phyloP scores from a whole-genome alignment of 2,797 vertebrate species.

The Macropus fuliginosus region DNA sequence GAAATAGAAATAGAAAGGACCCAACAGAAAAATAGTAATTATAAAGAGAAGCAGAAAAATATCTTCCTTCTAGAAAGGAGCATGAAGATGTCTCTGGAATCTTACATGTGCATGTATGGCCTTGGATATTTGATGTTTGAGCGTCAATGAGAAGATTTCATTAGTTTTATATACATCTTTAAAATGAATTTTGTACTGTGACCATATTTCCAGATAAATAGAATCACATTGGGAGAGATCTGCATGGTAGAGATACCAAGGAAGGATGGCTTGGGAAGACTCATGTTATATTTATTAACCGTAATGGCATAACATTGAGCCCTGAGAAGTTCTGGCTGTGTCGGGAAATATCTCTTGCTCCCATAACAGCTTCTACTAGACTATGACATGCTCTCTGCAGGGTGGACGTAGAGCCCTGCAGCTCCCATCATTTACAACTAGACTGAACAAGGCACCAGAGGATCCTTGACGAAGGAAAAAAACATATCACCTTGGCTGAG shows the following conservation, averaged over 20 bases:
- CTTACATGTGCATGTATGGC: neutral
- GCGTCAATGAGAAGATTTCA: neutral
- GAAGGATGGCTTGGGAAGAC: neutral
- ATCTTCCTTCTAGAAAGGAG: neutral
- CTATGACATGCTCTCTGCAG: conserved; percentile 49
- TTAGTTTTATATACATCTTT: conserved; percentile 3
- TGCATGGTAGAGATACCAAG: conserved; percentile 2
- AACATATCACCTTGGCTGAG: neutral
- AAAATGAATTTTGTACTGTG: conserved; percentile 6
- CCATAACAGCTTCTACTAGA: accelerated
- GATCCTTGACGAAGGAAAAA: neutral
- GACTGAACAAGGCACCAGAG: neutral
- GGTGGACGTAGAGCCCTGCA: neutral
- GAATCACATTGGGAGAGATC: neutral
- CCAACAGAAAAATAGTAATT: neutral
- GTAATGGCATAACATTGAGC: neutral
- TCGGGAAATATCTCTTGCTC: neutral
- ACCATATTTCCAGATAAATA: conserved; percentile 33
- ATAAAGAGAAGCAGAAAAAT: neutral
- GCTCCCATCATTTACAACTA: neutral
- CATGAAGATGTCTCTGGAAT: neutral
- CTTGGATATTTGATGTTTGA: neutral
- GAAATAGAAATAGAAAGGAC: neutral
- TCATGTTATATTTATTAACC: conserved; percentile 28
- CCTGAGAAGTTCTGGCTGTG: conserved; percentile 36